Evolutionary conservation across 1,140 invertebrate genomes (phyloP).

Genomic region (Palaemon carinicauda): DNA sequence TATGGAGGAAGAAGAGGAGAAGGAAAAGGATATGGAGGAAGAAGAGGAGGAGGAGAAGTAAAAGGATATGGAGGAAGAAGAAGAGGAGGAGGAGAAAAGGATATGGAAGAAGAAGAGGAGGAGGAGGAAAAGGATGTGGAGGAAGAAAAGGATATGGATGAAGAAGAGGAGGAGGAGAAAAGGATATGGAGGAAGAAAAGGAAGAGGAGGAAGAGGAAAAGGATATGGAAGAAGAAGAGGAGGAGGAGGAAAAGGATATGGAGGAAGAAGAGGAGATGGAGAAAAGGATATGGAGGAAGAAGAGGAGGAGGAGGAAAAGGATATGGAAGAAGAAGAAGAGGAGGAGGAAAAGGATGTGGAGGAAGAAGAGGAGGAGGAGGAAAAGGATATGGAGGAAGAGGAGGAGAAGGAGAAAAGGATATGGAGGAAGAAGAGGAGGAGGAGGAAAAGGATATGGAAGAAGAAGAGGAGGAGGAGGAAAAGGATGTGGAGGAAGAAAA

Average conservation of each 20-base stretch:
- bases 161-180: not conserved
- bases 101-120: too few species aligned
- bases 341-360: not conserved
- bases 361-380: not conserved
- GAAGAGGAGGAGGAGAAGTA: not conserved
- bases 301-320: not conserved
- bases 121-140: too few species aligned
- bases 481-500: not conserved
- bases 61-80: too few species aligned
- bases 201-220: too few species aligned
- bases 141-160: too few species aligned
- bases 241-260: too few species aligned
- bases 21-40: not conserved
- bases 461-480: not conserved
- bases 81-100: too few species aligned
- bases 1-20: too few species aligned
- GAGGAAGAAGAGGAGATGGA: not conserved
- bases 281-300: not conserved
- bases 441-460: not conserved
- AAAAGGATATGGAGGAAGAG: too few species aligned
- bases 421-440: not conserved
- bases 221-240: not conserved
- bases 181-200: not conserved
- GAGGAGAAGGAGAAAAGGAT: not conserved
- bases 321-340: not conserved